Evolutionary conservation across 1,140 invertebrate genomes (phyloP), one percentile per base, ranked within the genome.

Genomic region (Conopomorpha cramerella): DNA sequence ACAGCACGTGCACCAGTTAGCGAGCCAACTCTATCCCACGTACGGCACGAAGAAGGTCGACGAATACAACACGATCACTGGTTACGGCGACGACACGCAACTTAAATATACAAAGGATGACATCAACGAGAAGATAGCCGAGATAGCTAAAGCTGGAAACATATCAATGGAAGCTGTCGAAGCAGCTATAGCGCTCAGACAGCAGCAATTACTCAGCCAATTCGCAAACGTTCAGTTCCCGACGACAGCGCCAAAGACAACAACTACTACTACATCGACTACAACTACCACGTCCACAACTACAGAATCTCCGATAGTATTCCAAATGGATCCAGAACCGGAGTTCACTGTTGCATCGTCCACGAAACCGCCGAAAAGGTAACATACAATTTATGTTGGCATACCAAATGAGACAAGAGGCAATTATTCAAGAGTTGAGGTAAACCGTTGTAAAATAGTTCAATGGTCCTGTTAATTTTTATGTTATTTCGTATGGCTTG

Each of bases 131-230:
- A 79, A 79, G 42, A 79, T 79, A 42, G 56, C 67, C 7, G 74
- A 77, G 41, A 76, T 79, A 30, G 76, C 77, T 0, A 76, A 67
- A 28, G 87, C 86, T 0, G 86, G 86, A 8, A 90, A 90, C 48
- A 84, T 90, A 18, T 88, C 84, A 0, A 81, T 88, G 40, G 86
- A 89, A 35, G 85, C 86, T 4, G 78, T 90, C 1, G 85, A 88
- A 46, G 81, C 86, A 11, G 87, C 88, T 1, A 86, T 90, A 37
- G 77, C 82, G 8, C 51, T 87, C 30, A 77, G 84, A 25, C 86
- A 88, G 33, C 86, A 89, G 46, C 85, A 88, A 48, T 47, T 87
- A 14, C 59, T 86, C 41, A 79, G 40, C 34, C 80, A 81, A 41
- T 84, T 80, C 46, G 79, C 82, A 0, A 79, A 80, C 36, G 62